Evolutionary conservation across 2,797 vertebrate genomes (phyloP), one percentile per base, ranked within the genome.

Genomic region (Phoebastria nigripes): DNA sequence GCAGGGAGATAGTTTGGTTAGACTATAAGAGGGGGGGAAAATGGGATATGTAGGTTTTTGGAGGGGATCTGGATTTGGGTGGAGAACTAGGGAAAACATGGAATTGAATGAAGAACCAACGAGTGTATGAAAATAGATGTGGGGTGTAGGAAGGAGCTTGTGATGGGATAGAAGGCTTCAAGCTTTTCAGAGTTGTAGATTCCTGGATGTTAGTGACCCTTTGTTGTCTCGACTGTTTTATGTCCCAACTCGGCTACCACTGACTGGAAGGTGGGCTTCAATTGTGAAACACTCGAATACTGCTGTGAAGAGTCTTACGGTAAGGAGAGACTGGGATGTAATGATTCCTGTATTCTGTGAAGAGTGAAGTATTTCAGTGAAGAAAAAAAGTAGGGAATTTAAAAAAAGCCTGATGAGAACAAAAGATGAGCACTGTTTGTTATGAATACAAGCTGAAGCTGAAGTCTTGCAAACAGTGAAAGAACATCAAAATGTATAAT

Each of bases 11-110:
- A n/a, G 21, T 82, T 91, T 58, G 52, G 6, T 61, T 62, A 62
- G 12, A 29, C 0, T 0, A 14, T 37, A n/a, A 6, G 2, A 11
- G 0, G 35, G 4, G 33, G 9, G 47, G 13, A 13, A 58, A 77
- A 41, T 33, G n/a, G 37, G 29, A 2, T 37, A 5, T 19, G 9
- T 35, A 29, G 39, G 12, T 21, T 77, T 85, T 55, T 56, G 44
- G 24, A 83, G 39, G 17, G 21, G 12, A 33, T 58, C 11, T 58
- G 37, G 8, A 17, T 72, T 87, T 58, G 10, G 3, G 3, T 73
- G 54, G 28, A 35, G 12, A 61, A 29, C 24, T 33, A 44, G 14
- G 22, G 31, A 86, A 58, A 41, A 46, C 19, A 8, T 70, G 42
- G 35, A 83, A 42, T 0, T 77, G 3, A 58, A 28, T 41, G 42